Evolutionary conservation across 2,113 vertebrate genomes (phyloP), one percentile per base, ranked within the genome.

Genomic region (Stegostoma tigrinum): DNA sequence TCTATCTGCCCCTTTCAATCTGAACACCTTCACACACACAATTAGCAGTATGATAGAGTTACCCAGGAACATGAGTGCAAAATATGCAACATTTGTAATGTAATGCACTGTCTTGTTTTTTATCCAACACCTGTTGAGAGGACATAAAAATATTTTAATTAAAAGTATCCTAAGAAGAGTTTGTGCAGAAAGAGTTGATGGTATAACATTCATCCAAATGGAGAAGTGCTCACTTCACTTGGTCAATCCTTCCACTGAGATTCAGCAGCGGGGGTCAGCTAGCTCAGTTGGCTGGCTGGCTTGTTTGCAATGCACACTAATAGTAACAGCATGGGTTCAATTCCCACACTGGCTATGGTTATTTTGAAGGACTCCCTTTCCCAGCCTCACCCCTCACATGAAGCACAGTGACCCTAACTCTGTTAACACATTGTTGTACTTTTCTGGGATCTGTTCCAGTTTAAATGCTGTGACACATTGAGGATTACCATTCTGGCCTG

Each of bases 91-190:
- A 96, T 99, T 99, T 96, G 98, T 64, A 0, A 97, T 15, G 0
- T 98, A 98, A 96, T 98, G 97, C 96, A 98, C 97, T 90, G 97
- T 2, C 0, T 97, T 96, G 23, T 97, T 97, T 0, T 95, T 98
- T 96, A 99, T 98, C 98, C 98, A 99, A 97, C 98, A 99, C 96
- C 98, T 99, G 96, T 67, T 96, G 95, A 96, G 93, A 70, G 70
- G 15, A 96, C 52, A 96, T 87, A 67, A 15, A 72, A 38, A 61
- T 1, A 0, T 6, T 10, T 30, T 14, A 42, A 80, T 17, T 42
- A 83, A 42, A 75, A 83, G 23, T 83, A 83, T 17, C 78, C 38
- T 19, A 23, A 83, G 80, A 45, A 83, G 80, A 83, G 21, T 61
- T 83, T 83, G 7, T 83, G 38, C 38, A 83, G 38, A 83, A 80